These are phyloP conservation scores for Tachystola acroxantha DNA, from an alignment of 2,888 invertebrate species.

Conservation along the genomic window DNA sequence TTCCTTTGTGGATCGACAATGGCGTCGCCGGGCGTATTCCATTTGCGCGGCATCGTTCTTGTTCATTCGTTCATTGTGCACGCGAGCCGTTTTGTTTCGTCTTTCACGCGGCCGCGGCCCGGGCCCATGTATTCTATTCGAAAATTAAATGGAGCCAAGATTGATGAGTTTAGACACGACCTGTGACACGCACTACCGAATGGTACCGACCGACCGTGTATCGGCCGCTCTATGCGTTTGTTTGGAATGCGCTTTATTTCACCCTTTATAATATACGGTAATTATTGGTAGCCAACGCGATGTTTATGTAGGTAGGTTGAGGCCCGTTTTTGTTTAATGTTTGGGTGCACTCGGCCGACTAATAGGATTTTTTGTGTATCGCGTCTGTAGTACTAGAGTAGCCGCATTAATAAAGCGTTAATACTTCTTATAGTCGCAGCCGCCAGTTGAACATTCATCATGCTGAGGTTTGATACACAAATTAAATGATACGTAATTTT, in stretches of 20 bases:
- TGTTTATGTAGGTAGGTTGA: slow-evolving; percentile 47
- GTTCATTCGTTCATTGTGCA: slow-evolving; percentile 56
- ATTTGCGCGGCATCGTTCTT: slow-evolving; percentile 58
- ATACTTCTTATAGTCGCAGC: slow-evolving; percentile 45
- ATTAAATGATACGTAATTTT: slow-evolving; percentile 27
- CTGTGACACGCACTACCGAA: slow-evolving; percentile 77
- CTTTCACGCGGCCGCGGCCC: slow-evolving; percentile 36
- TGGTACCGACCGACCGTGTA: slow-evolving; percentile 28
- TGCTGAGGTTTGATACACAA: slow-evolving; percentile 31
- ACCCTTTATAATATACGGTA: slow-evolving; percentile 65
- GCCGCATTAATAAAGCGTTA: slow-evolving; percentile 59
- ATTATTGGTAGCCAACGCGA: slow-evolving; percentile 57
- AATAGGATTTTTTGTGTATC: slow-evolving; percentile 64
- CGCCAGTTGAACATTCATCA: slow-evolving; percentile 45
- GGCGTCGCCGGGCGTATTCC: slow-evolving; percentile 61
- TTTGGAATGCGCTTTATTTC: slow-evolving; percentile 65
- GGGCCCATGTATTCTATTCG: slow-evolving; percentile 47
- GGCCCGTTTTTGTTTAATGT: slow-evolving; percentile 53
- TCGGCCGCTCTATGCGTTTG: slow-evolving; percentile 28
- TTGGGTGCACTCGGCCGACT: slow-evolving; percentile 51
- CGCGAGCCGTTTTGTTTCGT: slow-evolving; percentile 62
- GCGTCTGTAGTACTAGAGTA: slow-evolving; percentile 40
- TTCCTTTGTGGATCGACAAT: slow-evolving; percentile 75
- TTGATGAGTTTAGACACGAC: slow-evolving; percentile 74
- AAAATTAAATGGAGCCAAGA: slow-evolving; percentile 70